These are phyloP conservation scores for Tanytarsus gracilentus DNA, from an alignment of 2,888 invertebrate genomes.

Conservation along the genomic window DNA sequence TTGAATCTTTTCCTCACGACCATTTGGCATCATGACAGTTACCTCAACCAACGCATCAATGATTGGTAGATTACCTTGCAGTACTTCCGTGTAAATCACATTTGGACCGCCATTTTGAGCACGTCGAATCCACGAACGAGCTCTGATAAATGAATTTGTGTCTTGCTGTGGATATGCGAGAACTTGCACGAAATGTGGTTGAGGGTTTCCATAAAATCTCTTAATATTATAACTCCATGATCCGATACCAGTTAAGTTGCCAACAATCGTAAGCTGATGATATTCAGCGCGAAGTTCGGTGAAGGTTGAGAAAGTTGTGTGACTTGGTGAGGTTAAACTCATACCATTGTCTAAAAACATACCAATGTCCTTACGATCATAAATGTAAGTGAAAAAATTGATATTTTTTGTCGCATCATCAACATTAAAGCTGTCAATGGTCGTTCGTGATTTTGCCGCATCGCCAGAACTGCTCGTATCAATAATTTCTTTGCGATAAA, in stretches of 20 bases:
- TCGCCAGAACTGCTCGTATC: constrained; percentile 28
- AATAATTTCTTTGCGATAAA: constrained; percentile 33
- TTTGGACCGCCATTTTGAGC: constrained; percentile 42
- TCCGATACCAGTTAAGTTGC: constrained; percentile 49
- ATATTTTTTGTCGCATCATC: constrained; percentile 48
- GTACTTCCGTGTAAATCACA: constrained; percentile 48
- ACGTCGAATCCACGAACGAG: constrained; percentile 45
- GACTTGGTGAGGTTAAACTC: constrained; percentile 46
- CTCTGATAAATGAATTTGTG: constrained; percentile 39
- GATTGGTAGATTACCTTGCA: constrained; percentile 49
- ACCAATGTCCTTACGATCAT: constrained; percentile 32
- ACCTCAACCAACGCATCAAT: constrained; percentile 51
- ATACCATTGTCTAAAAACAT: constrained; percentile 38
- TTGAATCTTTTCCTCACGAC: constrained; percentile 37
- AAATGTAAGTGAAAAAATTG: constrained; percentile 47
- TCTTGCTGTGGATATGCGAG: constrained; percentile 42
- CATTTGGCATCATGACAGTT: constrained; percentile 40
- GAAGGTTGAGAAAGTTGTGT: constrained; percentile 42
- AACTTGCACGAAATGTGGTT: constrained; percentile 53
- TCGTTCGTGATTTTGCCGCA: not conserved
- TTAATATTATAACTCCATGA: constrained; percentile 53
- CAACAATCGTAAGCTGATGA: constrained; percentile 46
- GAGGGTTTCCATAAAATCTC: constrained; percentile 49
- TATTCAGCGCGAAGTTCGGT: constrained; percentile 46
- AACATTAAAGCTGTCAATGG: constrained; percentile 16